phyloP scores from a whole-genome alignment of 2,888 invertebrate species.

The Pandemis corylana region DNA sequence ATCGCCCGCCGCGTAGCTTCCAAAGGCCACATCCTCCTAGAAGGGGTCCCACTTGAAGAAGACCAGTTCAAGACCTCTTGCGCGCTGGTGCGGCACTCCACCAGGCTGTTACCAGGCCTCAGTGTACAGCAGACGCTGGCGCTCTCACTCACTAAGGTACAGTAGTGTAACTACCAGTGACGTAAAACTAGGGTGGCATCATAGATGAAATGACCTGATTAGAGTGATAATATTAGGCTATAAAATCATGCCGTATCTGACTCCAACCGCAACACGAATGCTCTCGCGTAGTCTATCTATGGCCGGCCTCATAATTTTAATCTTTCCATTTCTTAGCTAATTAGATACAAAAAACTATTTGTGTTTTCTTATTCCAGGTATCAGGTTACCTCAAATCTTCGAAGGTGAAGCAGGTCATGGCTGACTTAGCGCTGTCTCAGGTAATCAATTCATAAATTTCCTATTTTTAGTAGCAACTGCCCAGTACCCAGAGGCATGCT shows the following conservation, averaged over 20 bases:
- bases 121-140: slow-evolving; percentile 94
- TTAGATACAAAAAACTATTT: background rate
- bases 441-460: slow-evolving; percentile 54
- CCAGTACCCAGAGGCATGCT: too few species aligned
- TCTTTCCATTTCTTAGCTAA: too few species aligned
- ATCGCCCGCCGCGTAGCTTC: slow-evolving; percentile 93
- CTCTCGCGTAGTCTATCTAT: too few species aligned
- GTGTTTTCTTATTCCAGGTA: slow-evolving; percentile 77
- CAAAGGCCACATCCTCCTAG: slow-evolving; percentile 94
- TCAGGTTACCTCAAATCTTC: slow-evolving; percentile 91
- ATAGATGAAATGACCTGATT: too few species aligned
- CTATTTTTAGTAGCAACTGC: too few species aligned
- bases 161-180: too few species aligned
- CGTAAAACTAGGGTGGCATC: too few species aligned
- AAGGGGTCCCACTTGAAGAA: slow-evolving; percentile 93
- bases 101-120: slow-evolving; percentile 92
- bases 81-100: slow-evolving; percentile 94
- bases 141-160: slow-evolving; percentile 91
- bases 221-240: too few species aligned
- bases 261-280: too few species aligned
- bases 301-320: too few species aligned
- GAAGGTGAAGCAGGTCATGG: slow-evolving; percentile 96
- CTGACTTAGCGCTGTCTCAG: slow-evolving; percentile 96
- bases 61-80: slow-evolving; percentile 94
- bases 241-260: too few species aligned